Percentiles rank a stretch among this genome's conserved stretches.
These are phyloP conservation scores for Cryptocephalus moraei DNA, from an alignment of 2,888 invertebrate species.

Conservation along the genomic window DNA sequence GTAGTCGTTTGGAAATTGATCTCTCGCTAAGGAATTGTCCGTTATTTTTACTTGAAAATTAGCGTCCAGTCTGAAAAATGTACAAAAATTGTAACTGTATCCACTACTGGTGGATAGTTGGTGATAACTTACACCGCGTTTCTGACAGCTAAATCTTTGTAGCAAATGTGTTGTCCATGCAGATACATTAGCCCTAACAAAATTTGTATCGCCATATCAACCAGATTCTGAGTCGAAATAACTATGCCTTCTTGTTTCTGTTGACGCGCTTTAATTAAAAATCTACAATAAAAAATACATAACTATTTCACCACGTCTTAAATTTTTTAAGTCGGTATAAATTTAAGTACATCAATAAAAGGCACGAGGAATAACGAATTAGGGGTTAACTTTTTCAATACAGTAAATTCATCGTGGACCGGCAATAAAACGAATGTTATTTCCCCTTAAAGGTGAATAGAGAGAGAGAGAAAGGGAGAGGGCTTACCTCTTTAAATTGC, in stretches of 20 bases:
- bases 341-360: too few species aligned
- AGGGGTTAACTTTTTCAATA: too few species aligned
- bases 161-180: conserved; percentile 78
- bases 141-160: conserved; percentile 83
- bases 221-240: conserved; percentile 50
- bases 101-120: too few species aligned
- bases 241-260: conserved; percentile 33
- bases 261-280: conserved; percentile 25
- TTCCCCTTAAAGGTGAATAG: too few species aligned
- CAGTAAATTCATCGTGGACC: too few species aligned
- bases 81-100: neutral
- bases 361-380: too few species aligned
- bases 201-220: conserved; percentile 62
- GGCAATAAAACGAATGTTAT: too few species aligned
- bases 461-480: too few species aligned
- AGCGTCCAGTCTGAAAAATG: conserved; percentile 62
- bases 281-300: conserved; percentile 24
- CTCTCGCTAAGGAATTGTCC: conserved; percentile 86
- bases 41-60: conserved; percentile 81
- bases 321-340: too few species aligned
- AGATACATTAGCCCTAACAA: conserved; percentile 79
- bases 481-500: conserved; percentile 60
- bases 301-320: neutral
- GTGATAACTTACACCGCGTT: conserved; percentile 72
- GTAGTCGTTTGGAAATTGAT: conserved; percentile 92